Percentiles rank a stretch among this genome's conserved stretches.
Conservation (phyloP, 2,888 invertebrate species). For the Euclidia mi region DNA sequence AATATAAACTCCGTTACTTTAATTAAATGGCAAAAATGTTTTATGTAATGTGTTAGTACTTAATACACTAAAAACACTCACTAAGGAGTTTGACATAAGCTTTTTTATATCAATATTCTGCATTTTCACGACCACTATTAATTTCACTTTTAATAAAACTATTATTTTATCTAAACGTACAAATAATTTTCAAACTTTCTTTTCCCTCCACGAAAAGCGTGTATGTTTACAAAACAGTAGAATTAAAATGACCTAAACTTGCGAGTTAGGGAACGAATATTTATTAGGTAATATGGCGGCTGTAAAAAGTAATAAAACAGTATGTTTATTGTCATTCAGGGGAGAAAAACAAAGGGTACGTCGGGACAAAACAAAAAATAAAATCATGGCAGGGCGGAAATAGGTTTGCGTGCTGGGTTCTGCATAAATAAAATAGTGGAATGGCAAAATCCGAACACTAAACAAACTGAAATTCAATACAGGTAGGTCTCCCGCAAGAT, state of each 20-base stretch:
- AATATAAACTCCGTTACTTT: too few species aligned
- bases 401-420: constrained; percentile 13
- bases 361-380: background rate
- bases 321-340: constrained; percentile 29
- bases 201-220: background rate
- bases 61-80: constrained; percentile 6
- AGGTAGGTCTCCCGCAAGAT: too few species aligned
- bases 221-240: background rate
- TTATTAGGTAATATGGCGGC: constrained; percentile 31
- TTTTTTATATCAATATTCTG: constrained; percentile 17
- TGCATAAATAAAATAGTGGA: background rate
- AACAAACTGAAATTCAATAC: too few species aligned
- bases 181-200: background rate
- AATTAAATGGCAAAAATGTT: too few species aligned
- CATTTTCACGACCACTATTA: constrained; percentile 7
- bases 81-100: background rate
- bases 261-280: constrained; percentile 6
- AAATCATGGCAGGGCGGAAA: background rate
- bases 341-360: constrained; percentile 3
- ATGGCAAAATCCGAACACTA: too few species aligned
- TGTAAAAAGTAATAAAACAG: constrained; percentile 39
- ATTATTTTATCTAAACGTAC: background rate
- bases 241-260: constrained; percentile 1
- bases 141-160: background rate
- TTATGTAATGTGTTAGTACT: too few species aligned